A percentile compares a stretch with the other conserved stretches of the same genome.
phyloP scores from a whole-genome alignment of 2,888 invertebrate species.

The Acanthoscelides obtectus region DNA sequence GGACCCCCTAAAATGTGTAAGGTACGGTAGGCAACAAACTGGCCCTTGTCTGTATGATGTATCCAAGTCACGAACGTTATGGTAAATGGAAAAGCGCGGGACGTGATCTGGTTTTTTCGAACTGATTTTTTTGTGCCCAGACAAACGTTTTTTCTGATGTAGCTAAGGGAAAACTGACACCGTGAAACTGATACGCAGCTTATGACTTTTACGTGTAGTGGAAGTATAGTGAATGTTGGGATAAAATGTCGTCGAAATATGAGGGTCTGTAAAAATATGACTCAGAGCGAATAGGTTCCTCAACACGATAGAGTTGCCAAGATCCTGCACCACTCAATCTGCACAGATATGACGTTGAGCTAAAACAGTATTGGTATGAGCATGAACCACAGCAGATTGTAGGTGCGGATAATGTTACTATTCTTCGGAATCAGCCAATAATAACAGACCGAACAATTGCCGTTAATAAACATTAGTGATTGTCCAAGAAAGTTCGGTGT shows the following conservation, averaged over 20 bases:
- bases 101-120: neutral
- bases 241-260: neutral
- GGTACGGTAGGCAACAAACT: neutral
- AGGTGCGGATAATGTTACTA: too few species aligned
- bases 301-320: too few species aligned
- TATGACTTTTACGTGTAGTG: neutral
- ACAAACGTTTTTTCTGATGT: neutral
- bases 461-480: too few species aligned
- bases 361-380: too few species aligned
- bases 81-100: neutral
- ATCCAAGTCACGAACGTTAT: neutral
- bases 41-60: neutral
- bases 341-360: too few species aligned
- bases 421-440: too few species aligned
- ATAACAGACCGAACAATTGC: too few species aligned
- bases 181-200: neutral
- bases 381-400: too few species aligned
- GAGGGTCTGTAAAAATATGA: too few species aligned
- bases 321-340: too few species aligned
- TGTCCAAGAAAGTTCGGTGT: too few species aligned
- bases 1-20: neutral
- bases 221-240: neutral
- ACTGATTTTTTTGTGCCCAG: neutral
- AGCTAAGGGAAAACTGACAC: neutral
- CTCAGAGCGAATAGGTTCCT: too few species aligned